Percentiles rank a stretch among this genome's conserved stretches.
phyloP scores from a whole-genome alignment of 2,113 vertebrate species.

The Pionites leucogaster region DNA sequence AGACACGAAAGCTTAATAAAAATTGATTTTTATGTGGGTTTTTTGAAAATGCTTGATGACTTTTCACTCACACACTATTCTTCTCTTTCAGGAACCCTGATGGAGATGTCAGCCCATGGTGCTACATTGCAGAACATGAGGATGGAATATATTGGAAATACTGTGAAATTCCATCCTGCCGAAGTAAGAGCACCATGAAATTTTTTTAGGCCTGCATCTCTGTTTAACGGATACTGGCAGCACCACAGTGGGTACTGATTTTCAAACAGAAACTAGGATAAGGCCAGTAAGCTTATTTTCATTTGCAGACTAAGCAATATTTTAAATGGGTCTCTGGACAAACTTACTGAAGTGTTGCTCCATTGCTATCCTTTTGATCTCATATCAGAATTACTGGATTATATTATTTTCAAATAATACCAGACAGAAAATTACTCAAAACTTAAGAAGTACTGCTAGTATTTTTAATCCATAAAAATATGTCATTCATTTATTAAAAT shows the following conservation, averaged over 20 bases:
- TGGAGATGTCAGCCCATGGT: conserved; percentile 95
- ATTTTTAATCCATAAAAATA: neutral
- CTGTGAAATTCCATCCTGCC: conserved; percentile 92
- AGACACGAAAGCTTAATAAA: neutral
- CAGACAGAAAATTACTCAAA: neutral
- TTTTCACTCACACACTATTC: neutral
- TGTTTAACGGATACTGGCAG: neutral
- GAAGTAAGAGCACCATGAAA: conserved; percentile 80
- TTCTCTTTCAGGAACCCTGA: conserved; percentile 87
- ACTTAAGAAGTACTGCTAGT: neutral
- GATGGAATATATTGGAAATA: conserved; percentile 96
- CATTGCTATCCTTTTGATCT: neutral
- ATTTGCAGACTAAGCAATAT: neutral
- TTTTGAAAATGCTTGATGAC: neutral
- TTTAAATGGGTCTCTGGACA: neutral
- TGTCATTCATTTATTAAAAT: neutral
- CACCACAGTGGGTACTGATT: neutral
- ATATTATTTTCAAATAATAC: neutral
- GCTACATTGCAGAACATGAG: conserved; percentile 91
- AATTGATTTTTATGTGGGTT: neutral
- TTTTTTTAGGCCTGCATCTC: neutral
- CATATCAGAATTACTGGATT: neutral
- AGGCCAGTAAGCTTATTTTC: neutral
- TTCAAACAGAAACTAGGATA: neutral
- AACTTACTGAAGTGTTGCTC: neutral